A percentile compares a stretch with the other conserved stretches of the same genome.
These are phyloP conservation scores for Lycophotia porphyrea DNA, from an alignment of 2,888 invertebrate genomes.

Conservation along the genomic window DNA sequence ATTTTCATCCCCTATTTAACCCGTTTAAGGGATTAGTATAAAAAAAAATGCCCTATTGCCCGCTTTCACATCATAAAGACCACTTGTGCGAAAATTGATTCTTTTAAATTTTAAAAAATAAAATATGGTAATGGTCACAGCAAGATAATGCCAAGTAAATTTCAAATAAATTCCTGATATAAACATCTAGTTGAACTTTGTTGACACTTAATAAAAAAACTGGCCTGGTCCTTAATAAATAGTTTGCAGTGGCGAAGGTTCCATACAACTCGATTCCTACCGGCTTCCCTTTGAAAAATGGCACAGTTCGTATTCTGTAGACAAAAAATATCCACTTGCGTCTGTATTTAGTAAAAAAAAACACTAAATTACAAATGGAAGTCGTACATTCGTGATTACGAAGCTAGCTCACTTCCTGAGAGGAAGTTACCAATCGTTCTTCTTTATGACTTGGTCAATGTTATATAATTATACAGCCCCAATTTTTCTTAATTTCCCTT, in stretches of 20 bases:
- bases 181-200: neutral
- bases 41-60: neutral
- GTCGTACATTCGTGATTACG: slow-evolving; percentile 31
- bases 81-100: neutral
- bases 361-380: slow-evolving; percentile 24
- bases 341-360: slow-evolving; percentile 8
- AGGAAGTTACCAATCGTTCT: slow-evolving; percentile 60
- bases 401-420: slow-evolving; percentile 40
- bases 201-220: neutral
- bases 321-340: too few species aligned
- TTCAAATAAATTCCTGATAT: neutral
- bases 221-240: slow-evolving; percentile 12
- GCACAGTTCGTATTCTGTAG: too few species aligned
- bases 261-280: too few species aligned
- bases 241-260: too few species aligned
- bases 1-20: too few species aligned
- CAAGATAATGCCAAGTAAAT: neutral
- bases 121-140: neutral
- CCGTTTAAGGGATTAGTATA: neutral
- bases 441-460: slow-evolving; percentile 58
- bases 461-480: slow-evolving; percentile 22
- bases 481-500: neutral
- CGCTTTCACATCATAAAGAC: neutral
- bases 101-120: neutral
- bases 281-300: too few species aligned